A percentile compares a stretch with the other conserved stretches of the same genome.
These are phyloP conservation scores for Caenorhabditis doughertyi DNA, from an alignment of 2,888 invertebrate genomes.

Conservation along the genomic window DNA sequence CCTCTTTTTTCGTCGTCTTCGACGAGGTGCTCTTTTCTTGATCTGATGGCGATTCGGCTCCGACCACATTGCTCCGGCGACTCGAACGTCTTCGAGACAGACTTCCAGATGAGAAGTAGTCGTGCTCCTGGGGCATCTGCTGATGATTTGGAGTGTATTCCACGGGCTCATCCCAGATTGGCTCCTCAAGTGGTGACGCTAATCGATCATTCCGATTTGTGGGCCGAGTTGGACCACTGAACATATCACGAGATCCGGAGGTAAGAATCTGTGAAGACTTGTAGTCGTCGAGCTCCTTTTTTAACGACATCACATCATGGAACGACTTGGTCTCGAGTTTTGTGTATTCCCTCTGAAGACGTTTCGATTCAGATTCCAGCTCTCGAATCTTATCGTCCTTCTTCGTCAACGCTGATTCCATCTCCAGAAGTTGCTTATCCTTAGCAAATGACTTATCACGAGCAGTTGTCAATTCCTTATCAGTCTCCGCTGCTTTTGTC, in stretches of 20 bases:
- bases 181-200: conserved; percentile 28
- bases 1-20: conserved; percentile 59
- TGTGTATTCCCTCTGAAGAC: conserved; percentile 53
- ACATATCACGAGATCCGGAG: conserved; percentile 1
- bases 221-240: not conserved
- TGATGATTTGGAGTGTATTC: conserved; percentile 22
- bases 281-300: conserved; percentile 55
- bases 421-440: conserved; percentile 54
- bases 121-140: conserved; percentile 22
- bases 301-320: conserved; percentile 64
- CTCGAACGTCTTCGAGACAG: conserved; percentile 54
- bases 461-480: conserved; percentile 33
- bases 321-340: conserved; percentile 70
- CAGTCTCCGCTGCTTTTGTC: conserved; percentile 46
- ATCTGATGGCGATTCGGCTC: conserved; percentile 64
- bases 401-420: conserved; percentile 44
- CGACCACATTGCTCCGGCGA: conserved; percentile 47
- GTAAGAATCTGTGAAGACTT: conserved; percentile 37
- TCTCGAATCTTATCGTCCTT: conserved; percentile 67
- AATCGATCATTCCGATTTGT: conserved; percentile 9
- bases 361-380: conserved; percentile 62
- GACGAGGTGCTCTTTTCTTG: conserved; percentile 43
- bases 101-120: conserved; percentile 51
- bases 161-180: conserved; percentile 70
- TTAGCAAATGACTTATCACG: conserved; percentile 54